Conservation (phyloP, 2,113 vertebrate genomes). For the Aplodontia rufa region DNA sequence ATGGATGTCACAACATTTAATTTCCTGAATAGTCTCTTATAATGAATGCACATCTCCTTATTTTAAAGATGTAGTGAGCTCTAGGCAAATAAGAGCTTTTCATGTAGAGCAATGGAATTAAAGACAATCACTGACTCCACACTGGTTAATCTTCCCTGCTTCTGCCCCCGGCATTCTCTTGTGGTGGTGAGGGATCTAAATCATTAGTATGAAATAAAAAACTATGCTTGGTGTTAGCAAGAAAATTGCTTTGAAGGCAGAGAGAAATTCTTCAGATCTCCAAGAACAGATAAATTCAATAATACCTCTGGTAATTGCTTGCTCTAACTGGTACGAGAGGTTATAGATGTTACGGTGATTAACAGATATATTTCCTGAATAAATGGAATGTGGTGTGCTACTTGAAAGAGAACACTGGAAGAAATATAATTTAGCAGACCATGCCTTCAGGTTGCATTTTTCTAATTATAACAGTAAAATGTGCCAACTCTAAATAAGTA, state of each 20-base stretch:
- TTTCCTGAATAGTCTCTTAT: background rate
- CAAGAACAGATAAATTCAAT: background rate
- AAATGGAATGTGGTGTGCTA: background rate
- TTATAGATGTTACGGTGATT: background rate
- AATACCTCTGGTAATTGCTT: slow-evolving; percentile 38
- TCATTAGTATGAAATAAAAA: slow-evolving; percentile 14
- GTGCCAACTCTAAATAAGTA: background rate
- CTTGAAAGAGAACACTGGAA: background rate
- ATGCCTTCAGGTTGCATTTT: background rate
- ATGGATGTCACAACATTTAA: background rate
- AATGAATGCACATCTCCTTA: background rate
- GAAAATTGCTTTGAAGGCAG: slow-evolving; percentile 28
- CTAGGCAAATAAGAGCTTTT: background rate
- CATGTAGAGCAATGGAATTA: background rate
- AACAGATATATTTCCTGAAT: background rate
- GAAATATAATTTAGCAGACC: background rate
- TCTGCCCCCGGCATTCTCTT: background rate
- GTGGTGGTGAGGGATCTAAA: background rate
- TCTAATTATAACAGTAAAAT: slow-evolving; percentile 4
- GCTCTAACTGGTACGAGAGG: background rate
- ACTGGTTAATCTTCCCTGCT: background rate
- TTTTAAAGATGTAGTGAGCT: background rate
- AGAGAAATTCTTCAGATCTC: background rate
- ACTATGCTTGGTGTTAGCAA: background rate
- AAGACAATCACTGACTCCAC: background rate